Evolutionary conservation across 1,140 invertebrate species (phyloP), one percentile per base, ranked within the genome.

Genomic region (Drosophila pectinifera): DNA sequence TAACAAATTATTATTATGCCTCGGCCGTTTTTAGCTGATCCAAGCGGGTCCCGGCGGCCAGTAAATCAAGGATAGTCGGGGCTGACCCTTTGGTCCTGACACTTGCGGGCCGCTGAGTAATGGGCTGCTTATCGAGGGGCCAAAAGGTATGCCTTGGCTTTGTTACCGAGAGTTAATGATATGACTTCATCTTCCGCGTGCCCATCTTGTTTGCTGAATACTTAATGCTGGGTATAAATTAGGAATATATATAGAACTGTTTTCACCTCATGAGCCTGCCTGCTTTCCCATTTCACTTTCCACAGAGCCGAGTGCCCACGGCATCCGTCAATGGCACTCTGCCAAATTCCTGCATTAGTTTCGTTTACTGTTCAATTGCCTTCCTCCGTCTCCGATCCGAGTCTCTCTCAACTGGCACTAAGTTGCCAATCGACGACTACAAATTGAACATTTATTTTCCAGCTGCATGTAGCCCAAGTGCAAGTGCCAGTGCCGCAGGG

Each of bases 1-100:
- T 88, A 88, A 88, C 83, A 88, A 88, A 88, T 88, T 88, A 88
- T 88, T 88, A 88, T 88, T 88, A 88, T 88, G 84, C 79, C 70
- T 88, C 67, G 81, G 63, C 42, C 77, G 49, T 89, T 89, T 75
- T 75, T 58, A 63, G 84, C 83, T 88, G 83, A 88, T 86, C 84
- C 72, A 74, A 79, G 84, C 79, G 64, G 34, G 58, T 64, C 48
- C 24, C 38, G n/a, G 43, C 38, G n/a, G 43, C 36, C 75, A 55
- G 45, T 73, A 83, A 88, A 83, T 86, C 83, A 88, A 46, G 73
- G 41, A 61, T 20, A 73, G 41, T 28, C 49, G 16, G 53, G 70
- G 49, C 46, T 31, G 49, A 70, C 64, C 64, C 22, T 62, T 67
- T 68, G 54, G 13, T 49, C 57, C 28, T 49, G 28, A 28, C 28